These are phyloP conservation scores for Aporophyla lueneburgensis DNA, from an alignment of 2,888 invertebrate genomes.

Conservation along the genomic window DNA sequence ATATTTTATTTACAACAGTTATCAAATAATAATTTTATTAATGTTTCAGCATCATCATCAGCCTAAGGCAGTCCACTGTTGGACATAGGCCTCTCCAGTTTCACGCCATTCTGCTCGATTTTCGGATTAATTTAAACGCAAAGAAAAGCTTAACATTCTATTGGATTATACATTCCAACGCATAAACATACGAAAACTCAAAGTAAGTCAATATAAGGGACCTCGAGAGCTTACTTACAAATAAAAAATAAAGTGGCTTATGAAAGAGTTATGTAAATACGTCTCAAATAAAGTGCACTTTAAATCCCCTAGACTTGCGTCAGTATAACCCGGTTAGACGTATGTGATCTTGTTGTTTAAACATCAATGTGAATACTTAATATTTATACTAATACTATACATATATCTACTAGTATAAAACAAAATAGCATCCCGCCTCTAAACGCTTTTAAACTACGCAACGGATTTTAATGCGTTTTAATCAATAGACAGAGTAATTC, in stretches of 20 bases:
- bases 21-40: too few species aligned
- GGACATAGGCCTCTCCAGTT: too few species aligned
- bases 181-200: neutral
- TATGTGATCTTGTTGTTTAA: constrained; percentile 6
- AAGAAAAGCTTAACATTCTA: neutral
- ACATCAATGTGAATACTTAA: too few species aligned
- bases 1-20: too few species aligned
- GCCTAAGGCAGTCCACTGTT: too few species aligned
- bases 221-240: constrained; percentile 15
- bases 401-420: too few species aligned
- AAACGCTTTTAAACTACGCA: too few species aligned
- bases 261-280: constrained; percentile 56
- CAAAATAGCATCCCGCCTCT: too few species aligned
- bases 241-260: constrained; percentile 43
- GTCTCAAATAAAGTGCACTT: constrained; percentile 58
- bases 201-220: neutral
- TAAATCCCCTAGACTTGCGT: constrained; percentile 38
- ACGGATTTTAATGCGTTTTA: too few species aligned
- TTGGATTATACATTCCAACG: neutral
- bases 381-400: neutral
- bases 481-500: too few species aligned
- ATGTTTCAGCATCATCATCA: too few species aligned
- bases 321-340: constrained; percentile 22
- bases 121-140: neutral
- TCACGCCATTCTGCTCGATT: too few species aligned